Evolutionary conservation across 2,113 vertebrate genomes (phyloP), one percentile per base, ranked within the genome.

Genomic region (Lipophrys pholis): DNA sequence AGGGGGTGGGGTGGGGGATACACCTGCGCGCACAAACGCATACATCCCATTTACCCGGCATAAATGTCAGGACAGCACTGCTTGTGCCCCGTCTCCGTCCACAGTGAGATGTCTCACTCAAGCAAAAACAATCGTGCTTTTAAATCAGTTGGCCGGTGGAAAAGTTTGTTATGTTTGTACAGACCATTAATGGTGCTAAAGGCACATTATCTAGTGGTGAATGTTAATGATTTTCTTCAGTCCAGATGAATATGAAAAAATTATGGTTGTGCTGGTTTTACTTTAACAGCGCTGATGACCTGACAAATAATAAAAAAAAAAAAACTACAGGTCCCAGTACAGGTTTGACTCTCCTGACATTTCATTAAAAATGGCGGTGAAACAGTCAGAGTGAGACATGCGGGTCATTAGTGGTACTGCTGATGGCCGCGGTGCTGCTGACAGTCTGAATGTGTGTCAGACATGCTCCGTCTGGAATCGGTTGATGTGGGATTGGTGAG

Each of bases 11-110:
- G n/a, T n/a, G 1, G 16, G 7, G n/a, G 45, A 76, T 55, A 78
- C 82, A 70, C 80, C 73, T 76, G 53, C 41, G 51, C 50, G 51
- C 41, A 7, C 14, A 69, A 49, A 64, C 59, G 63, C 48, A 66
- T 61, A 55, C 30, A 30, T 56, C 40, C 68, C 73, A 56, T 78
- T 82, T 71, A 61, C 38, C 2, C 1, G 56, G 51, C 16, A 17
- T 54, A 51, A 73, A 40, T 39, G 64, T 73, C 55, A 73, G 10
- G 36, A 60, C 65, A 46, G 16, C 49, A 6, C 16, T 21, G 53
- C 15, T 43, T 42, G 38, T 48, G 50, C 40, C 40, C 72, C 52
- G 58, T 48, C 45, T 36, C 4, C n/a, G 38, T 63, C 69, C 58
- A 68, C 56, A 54, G 1, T 6, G 5, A 52, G 41, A 17, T 64